Evolutionary conservation across 2,113 vertebrate species (phyloP).

Genomic region (Oriolus oriolus): DNA sequence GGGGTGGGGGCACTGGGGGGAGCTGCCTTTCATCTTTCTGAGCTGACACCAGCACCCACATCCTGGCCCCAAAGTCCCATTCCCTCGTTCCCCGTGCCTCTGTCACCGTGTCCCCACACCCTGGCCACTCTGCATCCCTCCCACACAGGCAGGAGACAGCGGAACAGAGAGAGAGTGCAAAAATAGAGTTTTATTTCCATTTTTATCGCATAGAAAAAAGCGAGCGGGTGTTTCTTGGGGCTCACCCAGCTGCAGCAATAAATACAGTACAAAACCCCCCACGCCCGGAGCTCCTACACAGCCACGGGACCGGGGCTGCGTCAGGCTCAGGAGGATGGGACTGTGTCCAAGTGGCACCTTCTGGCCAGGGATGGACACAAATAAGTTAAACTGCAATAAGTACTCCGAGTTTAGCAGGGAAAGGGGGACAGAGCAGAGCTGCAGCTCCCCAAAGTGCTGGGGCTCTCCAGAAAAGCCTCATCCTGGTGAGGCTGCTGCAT

Average conservation of each 20-base stretch:
- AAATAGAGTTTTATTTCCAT: constrained; percentile 39
- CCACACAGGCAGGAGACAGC: background rate
- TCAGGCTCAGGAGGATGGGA: background rate
- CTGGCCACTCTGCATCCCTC: background rate
- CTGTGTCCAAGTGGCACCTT: background rate
- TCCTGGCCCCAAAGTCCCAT: rapidly evolving
- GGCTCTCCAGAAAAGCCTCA: background rate
- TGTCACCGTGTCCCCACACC: background rate
- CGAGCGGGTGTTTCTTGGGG: background rate
- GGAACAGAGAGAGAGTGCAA: background rate
- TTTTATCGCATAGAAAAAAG: background rate
- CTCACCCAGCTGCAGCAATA: constrained; percentile 15
- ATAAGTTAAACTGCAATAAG: constrained; percentile 34
- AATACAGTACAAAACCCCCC: constrained; percentile 26
- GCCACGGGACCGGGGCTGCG: background rate
- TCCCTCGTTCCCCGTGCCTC: rapidly evolving
- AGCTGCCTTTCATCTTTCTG: background rate
- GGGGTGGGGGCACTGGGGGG: background rate
- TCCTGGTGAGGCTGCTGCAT: background rate
- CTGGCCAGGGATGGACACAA: background rate
- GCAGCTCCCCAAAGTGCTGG: background rate
- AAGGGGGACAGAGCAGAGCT: background rate
- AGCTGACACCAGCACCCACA: background rate
- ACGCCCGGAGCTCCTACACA: background rate
- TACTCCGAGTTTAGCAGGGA: background rate